Evolutionary conservation across 1,140 invertebrate genomes (phyloP), one percentile per base, ranked within the genome.

Genomic region (Phortica variegata): DNA sequence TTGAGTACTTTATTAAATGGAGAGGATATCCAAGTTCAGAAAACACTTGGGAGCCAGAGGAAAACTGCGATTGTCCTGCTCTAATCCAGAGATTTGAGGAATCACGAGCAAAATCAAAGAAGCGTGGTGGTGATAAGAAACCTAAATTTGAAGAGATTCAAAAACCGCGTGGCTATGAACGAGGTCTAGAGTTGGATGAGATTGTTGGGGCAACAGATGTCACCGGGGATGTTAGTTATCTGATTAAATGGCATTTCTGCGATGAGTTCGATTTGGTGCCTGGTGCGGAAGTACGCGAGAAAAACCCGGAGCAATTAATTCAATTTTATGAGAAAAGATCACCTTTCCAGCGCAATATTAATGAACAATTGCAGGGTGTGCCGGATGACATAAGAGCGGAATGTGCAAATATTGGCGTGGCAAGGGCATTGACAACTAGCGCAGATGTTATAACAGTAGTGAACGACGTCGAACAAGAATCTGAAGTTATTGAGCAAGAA

Each of bases 1-100:
- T 78, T 3, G 77, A 78, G 44, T 78, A 78, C 38, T 72, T 59
- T n/a, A 73, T 75, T 19, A 75, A 76, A 42, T 75, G 73, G 73
- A 65, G 73, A 8, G 73, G 73, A 33, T 76, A 75, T 47, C 53
- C 69, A 0, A 58, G 80, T 42, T 83, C 84, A 5, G 87, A 90
- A 51, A 90, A 90, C 56, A 91, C 90, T 2, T 93, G 91, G 90
- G 89, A 93, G 58, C 90, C 90, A 1, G 88, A 91, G 63, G 89
- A 91, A 57, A 91, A 95, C 76, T 78, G 97, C 3, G 92, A 95
- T 61, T 97, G 94, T 75, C 91, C 92, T 2, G 91, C 95, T 48
- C 77, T 97, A 10, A 96, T 97, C 54, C 83, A 85, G 58, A 86
- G 87, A 29, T 97, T 91, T 77, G 93, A 96, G 75, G 88, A 91